Conservation (phyloP, 2,113 vertebrate species). For the Clarias magur region DNA sequence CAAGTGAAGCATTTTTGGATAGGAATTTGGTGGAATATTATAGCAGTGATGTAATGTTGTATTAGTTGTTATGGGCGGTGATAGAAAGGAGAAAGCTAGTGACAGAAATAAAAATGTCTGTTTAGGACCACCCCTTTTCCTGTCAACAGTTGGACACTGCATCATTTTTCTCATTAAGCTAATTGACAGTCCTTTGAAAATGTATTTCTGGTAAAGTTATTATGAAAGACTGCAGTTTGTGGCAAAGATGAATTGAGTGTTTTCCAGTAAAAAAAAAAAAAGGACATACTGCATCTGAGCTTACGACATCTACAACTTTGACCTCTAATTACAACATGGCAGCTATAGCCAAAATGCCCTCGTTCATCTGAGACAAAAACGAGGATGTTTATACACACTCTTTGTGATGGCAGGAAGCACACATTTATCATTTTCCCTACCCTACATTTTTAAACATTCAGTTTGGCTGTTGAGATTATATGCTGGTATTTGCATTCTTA, state of each 20-base stretch:
- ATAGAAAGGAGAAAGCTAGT: not conserved
- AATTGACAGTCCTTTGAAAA: slow-evolving; percentile 36
- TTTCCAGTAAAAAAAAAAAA: slow-evolving; percentile 40
- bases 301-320: slow-evolving; percentile 34
- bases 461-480: no score
- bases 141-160: slow-evolving; percentile 15
- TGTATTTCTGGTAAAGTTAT: slow-evolving; percentile 32
- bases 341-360: slow-evolving; percentile 1
- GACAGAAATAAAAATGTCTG: slow-evolving; percentile 20
- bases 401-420: not conserved
- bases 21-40: not conserved
- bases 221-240: slow-evolving; percentile 31
- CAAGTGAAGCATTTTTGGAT: not conserved
- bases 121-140: slow-evolving; percentile 1
- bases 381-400: not conserved
- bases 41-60: not conserved
- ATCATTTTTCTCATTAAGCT: slow-evolving; percentile 41
- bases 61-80: slow-evolving; percentile 36
- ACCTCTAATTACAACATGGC: slow-evolving; percentile 31
- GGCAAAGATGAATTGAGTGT: slow-evolving; percentile 25
- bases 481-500: not conserved
- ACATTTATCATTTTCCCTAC: not conserved
- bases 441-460: no score
- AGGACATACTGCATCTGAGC: slow-evolving; percentile 25
- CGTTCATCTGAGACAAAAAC: not conserved